phyloP scores from a whole-genome alignment of 1,140 invertebrate species.

The Drosophila melanica region DNA sequence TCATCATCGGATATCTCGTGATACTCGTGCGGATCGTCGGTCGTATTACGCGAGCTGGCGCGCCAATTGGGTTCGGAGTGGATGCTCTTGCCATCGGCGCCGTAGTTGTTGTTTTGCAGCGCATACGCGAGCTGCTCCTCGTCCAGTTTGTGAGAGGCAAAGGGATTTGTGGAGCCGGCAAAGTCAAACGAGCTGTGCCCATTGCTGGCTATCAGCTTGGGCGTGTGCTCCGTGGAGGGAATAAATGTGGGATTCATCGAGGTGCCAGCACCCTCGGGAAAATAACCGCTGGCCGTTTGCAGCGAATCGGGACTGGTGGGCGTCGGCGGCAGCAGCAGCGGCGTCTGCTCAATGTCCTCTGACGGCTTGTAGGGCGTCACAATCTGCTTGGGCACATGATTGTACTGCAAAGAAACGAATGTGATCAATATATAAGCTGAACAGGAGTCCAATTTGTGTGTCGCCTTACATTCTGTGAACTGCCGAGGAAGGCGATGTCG shows the following conservation, averaged over 20 bases:
- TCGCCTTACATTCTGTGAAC: slow-evolving; percentile 85
- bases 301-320: slow-evolving; percentile 85
- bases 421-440: background rate
- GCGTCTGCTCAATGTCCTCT: slow-evolving; percentile 89
- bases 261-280: slow-evolving; percentile 69
- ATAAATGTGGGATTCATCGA: slow-evolving; percentile 82
- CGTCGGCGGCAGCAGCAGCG: slow-evolving; percentile 84
- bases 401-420: slow-evolving; percentile 85
- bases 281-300: slow-evolving; percentile 84
- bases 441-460: too few species aligned
- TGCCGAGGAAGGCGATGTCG: slow-evolving; percentile 93
- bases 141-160: slow-evolving; percentile 61
- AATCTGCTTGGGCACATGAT: slow-evolving; percentile 92
- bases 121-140: slow-evolving; percentile 69
- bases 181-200: slow-evolving; percentile 78
- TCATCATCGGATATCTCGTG: slow-evolving; percentile 97
- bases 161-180: slow-evolving; percentile 78
- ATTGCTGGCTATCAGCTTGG: slow-evolving; percentile 72
- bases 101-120: slow-evolving; percentile 78
- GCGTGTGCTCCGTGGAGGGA: slow-evolving; percentile 80
- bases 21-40: slow-evolving; percentile 90
- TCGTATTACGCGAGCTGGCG: slow-evolving; percentile 45
- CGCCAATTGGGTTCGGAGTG: slow-evolving; percentile 58
- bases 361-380: slow-evolving; percentile 95
- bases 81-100: slow-evolving; percentile 62